phyloP scores from a whole-genome alignment of 2,888 invertebrate genomes.

The Hypsopygia costalis region DNA sequence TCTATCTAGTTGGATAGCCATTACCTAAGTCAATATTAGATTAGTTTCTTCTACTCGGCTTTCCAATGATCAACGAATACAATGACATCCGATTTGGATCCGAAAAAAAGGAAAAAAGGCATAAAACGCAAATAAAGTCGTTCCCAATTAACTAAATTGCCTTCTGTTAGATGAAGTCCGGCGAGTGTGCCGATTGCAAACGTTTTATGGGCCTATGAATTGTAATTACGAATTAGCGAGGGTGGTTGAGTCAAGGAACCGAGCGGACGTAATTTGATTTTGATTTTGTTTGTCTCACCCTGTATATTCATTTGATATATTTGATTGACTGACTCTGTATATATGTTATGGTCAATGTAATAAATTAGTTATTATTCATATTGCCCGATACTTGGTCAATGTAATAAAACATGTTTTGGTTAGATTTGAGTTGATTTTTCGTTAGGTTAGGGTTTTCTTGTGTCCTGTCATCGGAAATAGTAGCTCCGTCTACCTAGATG shows the following conservation, averaged over 20 bases:
- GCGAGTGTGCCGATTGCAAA: conserved; percentile 27
- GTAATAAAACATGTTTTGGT: no score
- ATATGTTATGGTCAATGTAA: no score
- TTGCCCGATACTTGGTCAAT: no score
- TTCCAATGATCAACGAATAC: background rate
- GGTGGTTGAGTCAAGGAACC: background rate
- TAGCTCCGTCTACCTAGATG: no score
- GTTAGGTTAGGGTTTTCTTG: no score
- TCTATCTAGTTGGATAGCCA: no score
- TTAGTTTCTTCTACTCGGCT: background rate
- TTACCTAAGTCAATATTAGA: no score
- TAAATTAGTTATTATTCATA: no score
- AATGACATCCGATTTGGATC: background rate
- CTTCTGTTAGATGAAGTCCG: conserved; percentile 18
- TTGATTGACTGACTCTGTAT: background rate
- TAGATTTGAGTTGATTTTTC: no score
- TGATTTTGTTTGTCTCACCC: background rate
- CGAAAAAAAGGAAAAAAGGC: conserved; percentile 16
- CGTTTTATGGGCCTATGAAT: conserved; percentile 37
- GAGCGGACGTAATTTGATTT: background rate
- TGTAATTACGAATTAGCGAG: conserved; percentile 35
- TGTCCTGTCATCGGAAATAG: no score
- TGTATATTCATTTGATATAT: no score
- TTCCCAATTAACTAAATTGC: conserved; percentile 35
- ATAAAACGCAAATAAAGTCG: conserved; percentile 32